Percentiles rank a stretch among this genome's conserved stretches.
Conservation (phyloP, 2,888 invertebrate species). For the Cheilosia scutellata region DNA sequence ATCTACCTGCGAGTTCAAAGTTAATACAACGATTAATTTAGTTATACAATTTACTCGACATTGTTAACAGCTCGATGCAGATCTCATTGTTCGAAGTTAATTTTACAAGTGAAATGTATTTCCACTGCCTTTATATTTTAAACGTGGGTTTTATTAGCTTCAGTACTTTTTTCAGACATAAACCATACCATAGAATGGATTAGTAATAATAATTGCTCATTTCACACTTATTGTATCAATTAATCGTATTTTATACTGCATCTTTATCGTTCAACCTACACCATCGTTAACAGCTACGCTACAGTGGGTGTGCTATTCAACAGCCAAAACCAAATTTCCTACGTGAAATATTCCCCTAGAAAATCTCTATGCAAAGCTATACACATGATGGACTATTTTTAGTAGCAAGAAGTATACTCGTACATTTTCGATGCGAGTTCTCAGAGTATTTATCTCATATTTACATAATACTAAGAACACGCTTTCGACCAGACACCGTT, state of each 20-base stretch:
- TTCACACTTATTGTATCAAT: slow-evolving; percentile 37
- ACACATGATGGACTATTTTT: slow-evolving; percentile 45
- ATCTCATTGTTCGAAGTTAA: no score
- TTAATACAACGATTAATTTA: no score
- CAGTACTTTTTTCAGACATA: neutral
- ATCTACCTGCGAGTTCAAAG: no score
- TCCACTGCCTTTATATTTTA: no score
- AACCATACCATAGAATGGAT: neutral
- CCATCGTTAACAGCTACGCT: slow-evolving; percentile 10
- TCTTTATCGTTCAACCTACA: slow-evolving; percentile 32
- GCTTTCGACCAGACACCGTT: slow-evolving; percentile 39
- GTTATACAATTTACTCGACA: no score
- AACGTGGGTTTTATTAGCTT: neutral
- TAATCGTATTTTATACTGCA: slow-evolving; percentile 26
- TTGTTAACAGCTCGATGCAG: no score
- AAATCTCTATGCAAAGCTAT: neutral
- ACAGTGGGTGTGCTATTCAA: neutral
- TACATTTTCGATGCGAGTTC: slow-evolving; percentile 35
- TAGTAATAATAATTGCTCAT: neutral
- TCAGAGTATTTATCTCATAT: slow-evolving; percentile 39
- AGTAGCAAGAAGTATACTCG: slow-evolving; percentile 12
- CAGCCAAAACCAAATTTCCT: neutral
- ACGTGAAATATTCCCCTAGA: slow-evolving; percentile 3
- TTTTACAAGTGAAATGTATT: no score
- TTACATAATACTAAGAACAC: slow-evolving; percentile 61